These are phyloP conservation scores for Acleris emargana DNA, from an alignment of 2,888 invertebrate genomes.

Conservation along the genomic window DNA sequence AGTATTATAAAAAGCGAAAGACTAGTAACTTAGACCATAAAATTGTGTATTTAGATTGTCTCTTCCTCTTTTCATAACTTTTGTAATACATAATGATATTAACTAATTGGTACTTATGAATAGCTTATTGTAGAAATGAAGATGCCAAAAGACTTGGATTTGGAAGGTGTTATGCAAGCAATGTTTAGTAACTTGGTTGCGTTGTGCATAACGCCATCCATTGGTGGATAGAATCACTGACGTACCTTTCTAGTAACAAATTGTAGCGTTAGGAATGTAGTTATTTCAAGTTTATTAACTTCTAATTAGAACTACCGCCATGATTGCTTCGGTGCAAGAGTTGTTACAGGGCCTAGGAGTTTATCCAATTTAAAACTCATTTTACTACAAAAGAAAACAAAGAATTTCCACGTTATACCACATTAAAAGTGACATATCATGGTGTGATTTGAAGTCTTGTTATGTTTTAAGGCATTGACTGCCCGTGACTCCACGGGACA, in stretches of 20 bases:
- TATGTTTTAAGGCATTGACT: no score
- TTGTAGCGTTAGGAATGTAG: conserved; percentile 14
- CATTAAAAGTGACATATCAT: no score
- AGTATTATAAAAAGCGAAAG: conserved; percentile 21
- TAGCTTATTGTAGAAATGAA: conserved; percentile 28
- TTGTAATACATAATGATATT: conserved; percentile 4
- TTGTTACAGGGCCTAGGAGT: not conserved
- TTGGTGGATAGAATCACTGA: conserved; percentile 27
- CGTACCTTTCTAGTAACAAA: conserved; percentile 34
- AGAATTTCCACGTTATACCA: no score
- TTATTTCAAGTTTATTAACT: conserved; percentile 3
- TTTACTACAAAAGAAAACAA: no score
- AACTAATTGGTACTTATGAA: conserved; percentile 29
- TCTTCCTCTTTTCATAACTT: conserved; percentile 12
- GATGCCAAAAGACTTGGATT: conserved; percentile 33
- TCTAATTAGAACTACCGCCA: conserved; percentile 1
- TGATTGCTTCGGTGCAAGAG: not conserved
- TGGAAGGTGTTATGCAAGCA: conserved; percentile 27
- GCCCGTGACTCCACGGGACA: no score
- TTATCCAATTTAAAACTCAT: no score
- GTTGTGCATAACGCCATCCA: conserved; percentile 22
- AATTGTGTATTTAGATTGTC: conserved; percentile 4
- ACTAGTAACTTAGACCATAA: conserved; percentile 12
- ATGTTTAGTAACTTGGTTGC: conserved; percentile 3
- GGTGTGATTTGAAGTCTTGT: no score